Evolutionary conservation across 2,113 vertebrate genomes (phyloP).

Genomic region (Sakesphorus luctuosus): DNA sequence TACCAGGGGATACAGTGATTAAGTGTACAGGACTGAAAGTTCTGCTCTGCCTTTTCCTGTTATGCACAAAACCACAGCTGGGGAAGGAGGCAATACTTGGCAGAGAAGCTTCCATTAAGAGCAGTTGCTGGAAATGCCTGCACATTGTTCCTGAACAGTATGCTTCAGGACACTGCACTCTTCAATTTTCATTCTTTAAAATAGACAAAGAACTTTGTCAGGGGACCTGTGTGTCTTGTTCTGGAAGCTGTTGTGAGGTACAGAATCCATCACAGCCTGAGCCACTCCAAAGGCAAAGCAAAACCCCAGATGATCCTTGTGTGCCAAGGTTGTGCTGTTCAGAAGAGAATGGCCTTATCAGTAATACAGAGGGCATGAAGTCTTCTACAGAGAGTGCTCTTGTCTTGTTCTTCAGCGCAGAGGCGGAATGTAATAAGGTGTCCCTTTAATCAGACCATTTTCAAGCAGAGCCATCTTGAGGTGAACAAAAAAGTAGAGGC

Average conservation of each 20-base stretch:
- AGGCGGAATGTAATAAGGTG: background rate
- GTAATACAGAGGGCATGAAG: background rate
- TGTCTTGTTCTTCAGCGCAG: background rate
- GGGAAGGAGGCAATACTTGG: conserved; percentile 1
- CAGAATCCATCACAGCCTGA: background rate
- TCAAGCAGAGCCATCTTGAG: background rate
- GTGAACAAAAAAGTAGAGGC: background rate
- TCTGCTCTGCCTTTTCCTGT: background rate
- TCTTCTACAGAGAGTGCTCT: background rate
- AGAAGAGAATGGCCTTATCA: background rate
- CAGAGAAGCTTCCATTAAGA: conserved; percentile 34
- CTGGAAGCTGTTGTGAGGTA: background rate
- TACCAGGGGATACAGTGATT: background rate
- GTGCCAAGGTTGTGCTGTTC: background rate
- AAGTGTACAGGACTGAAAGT: background rate
- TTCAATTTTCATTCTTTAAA: conserved; percentile 9
- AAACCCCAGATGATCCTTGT: background rate
- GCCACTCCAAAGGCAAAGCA: background rate
- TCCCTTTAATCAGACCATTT: background rate
- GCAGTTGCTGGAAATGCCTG: conserved; percentile 47
- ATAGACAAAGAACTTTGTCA: background rate
- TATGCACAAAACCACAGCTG: conserved; percentile 19
- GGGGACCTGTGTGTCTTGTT: background rate
- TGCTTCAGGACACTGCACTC: background rate
- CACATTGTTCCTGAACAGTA: conserved; percentile 24